A percentile compares a stretch with the other conserved stretches of the same genome.
Conservation (phyloP, 2,888 invertebrate species). For the Macrophya alboannulata region DNA sequence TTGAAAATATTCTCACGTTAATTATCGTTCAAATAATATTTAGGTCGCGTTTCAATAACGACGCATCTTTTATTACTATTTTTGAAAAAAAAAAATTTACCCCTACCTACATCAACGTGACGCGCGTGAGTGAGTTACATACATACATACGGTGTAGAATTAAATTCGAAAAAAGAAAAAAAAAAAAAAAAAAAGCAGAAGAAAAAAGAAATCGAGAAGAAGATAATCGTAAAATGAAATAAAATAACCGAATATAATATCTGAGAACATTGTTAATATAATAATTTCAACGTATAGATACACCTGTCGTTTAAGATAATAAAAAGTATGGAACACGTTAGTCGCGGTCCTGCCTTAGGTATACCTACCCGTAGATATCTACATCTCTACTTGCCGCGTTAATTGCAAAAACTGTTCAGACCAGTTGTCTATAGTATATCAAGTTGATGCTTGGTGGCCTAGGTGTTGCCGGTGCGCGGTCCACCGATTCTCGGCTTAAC, state of each 20-base stretch:
- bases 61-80: background rate
- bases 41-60: conserved; percentile 23
- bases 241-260: background rate
- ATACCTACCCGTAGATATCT: background rate
- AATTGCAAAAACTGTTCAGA: background rate
- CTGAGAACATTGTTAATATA: background rate
- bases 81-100: background rate
- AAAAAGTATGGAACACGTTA: background rate
- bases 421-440: background rate
- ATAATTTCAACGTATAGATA: background rate
- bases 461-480: conserved; percentile 10
- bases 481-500: conserved; percentile 24
- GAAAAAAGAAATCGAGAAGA: background rate
- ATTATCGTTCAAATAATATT: conserved; percentile 19
- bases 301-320: background rate
- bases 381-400: background rate
- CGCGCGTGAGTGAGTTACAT: too few relatives aligned
- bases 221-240: background rate
- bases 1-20: background rate
- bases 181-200: background rate
- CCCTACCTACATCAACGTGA: background rate
- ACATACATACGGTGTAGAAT: background rate
- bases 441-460: background rate
- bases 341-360: background rate
- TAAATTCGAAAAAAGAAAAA: background rate